Evolutionary conservation across 2,113 vertebrate species (phyloP), one percentile per base, ranked within the genome.

Genomic region (Crotalus tigris): DNA sequence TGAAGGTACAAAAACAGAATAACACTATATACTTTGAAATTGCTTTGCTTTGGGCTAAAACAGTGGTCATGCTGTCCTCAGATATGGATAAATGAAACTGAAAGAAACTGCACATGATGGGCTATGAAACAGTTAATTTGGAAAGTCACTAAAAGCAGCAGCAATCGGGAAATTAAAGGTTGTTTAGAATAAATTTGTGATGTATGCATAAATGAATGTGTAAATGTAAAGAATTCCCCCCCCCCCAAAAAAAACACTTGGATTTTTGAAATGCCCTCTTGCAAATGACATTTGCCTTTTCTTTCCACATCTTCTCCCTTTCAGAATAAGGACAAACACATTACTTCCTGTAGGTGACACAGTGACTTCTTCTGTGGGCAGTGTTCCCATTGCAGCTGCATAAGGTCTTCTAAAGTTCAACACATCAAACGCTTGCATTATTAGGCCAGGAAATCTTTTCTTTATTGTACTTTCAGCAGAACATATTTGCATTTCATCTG

Each of bases 391-490:
- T 81, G 88, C n/a, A 89, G 54, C 39, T 89, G 55, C 54, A 44
- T 59, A 89, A 58, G 57, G n/a, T 11, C n/a, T 29, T 89, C 54
- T 89, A 13, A 58, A 39, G 54, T 89, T 89, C 39, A 39, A 46
- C 21, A 44, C 33, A 58, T 59, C 54, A 58, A 21, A 11, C 5
- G 55, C 9, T 89, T n/a, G 19, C 33, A 44, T 24, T 89, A 57
- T 58, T 88, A 54, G 51, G 29, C 51, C 87, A 54, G 87, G 75
- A 81, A n/a, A 49, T 51, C 24, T 64, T n/a, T 29, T 64, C 39
- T 89, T 89, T 44, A 0, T 0, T 15, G 1, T 0, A 0, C 9
- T 59, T 89, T 53, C 44, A 29, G 19, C 64, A 92, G 88, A 15
- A 54, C 23, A 5, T 17, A 90, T 69, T 0, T 21, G 61, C 6